These are phyloP conservation scores for Phoeniculus purpureus DNA, from an alignment of 2,797 vertebrate genomes.

Conservation along the genomic window DNA sequence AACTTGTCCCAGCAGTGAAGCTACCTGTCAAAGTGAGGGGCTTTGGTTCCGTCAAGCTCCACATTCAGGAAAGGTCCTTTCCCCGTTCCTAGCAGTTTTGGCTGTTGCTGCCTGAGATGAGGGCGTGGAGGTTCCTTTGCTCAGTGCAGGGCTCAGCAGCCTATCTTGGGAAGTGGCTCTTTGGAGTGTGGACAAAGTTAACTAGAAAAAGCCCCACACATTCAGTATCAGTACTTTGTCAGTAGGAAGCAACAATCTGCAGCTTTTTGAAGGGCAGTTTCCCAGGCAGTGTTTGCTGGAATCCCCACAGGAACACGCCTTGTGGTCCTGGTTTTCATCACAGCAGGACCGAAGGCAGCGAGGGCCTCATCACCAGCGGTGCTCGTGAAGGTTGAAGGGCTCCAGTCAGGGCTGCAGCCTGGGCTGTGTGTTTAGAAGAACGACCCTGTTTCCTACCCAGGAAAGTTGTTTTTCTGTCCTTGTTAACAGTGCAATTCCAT, in stretches of 20 bases:
- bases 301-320: no score
- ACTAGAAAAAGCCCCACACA: neutral
- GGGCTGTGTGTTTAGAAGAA: neutral
- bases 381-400: neutral
- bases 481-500: neutral
- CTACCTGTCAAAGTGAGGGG: neutral
- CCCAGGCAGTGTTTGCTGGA: neutral
- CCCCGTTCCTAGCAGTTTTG: neutral
- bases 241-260: neutral
- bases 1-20: neutral
- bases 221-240: neutral
- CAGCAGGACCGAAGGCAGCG: neutral
- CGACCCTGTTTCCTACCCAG: neutral
- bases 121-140: neutral
- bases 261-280: neutral
- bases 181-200: neutral
- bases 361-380: rapidly evolving
- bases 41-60: neutral
- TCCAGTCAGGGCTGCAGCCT: neutral
- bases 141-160: neutral
- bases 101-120: neutral
- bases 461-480: neutral
- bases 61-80: neutral
- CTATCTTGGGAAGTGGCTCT: neutral
- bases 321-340: neutral